Evolutionary conservation across 2,113 vertebrate genomes (phyloP).

Genomic region (Phylloscopus trochiloides): DNA sequence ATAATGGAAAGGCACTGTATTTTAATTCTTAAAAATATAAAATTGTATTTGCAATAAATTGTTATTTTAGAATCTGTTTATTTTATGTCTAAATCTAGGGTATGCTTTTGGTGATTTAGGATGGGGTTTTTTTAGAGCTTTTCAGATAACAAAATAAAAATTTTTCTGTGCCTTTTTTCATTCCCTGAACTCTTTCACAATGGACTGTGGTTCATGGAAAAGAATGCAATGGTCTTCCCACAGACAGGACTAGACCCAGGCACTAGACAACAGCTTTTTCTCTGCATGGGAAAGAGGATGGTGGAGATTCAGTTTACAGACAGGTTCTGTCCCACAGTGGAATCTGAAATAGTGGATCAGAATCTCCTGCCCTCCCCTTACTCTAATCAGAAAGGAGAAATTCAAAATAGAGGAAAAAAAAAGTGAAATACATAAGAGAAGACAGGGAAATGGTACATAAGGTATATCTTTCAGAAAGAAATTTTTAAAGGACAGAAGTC

Average conservation of each 20-base stretch:
- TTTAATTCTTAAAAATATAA: neutral
- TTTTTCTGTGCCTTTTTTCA: neutral
- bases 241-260: neutral
- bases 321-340: neutral
- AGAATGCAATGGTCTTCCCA: neutral
- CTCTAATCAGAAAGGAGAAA: neutral
- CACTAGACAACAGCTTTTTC: neutral
- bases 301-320: neutral
- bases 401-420: neutral
- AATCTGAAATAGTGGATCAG: conserved; percentile 21
- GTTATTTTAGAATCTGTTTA: neutral
- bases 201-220: neutral
- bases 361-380: neutral
- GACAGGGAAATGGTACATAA: conserved; percentile 7
- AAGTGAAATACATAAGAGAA: neutral
- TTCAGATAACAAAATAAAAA: neutral
- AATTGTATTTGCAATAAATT: neutral
- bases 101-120: accelerated
- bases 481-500: conserved; percentile 45
- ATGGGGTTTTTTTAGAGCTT: neutral
- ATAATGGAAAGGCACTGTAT: neutral
- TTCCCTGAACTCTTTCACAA: neutral
- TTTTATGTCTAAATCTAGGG: neutral
- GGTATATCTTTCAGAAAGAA: conserved; percentile 31
- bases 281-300: neutral